Base-by-base conservation (phyloP, 2,797 vertebrate genomes). In the Chrysocyon brachyurus region DNA sequence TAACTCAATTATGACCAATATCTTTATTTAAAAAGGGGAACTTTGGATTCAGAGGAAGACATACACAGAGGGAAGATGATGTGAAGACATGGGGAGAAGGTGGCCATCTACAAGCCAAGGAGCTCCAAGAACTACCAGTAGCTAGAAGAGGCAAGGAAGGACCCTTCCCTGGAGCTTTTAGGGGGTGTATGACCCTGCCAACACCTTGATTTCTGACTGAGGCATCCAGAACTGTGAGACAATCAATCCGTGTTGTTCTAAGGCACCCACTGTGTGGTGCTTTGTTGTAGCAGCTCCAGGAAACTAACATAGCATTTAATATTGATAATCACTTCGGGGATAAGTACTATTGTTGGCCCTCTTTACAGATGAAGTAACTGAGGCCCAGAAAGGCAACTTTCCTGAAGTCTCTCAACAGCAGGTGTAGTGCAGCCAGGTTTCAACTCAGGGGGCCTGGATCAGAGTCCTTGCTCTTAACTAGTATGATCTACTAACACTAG, bases 311-410 rank as follows among this genome's bases (percentile, higher is more conserved):
- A 33, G 52, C 79, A 31, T 36, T 49, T 24, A 54, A 63, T 31
- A 7, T 31, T 83, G 26, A 61, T 9, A 0, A 6, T 5, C 40
- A 9, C 46, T 26, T 21, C 26, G 6, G 33, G 3, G 17, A 15
- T 11, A 46, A 36, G 70, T 12, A 57, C 1, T n/a, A 5, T 0
- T 3, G 6, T 77, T 61, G 68, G 49, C 12, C 36, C 26, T 1
- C 59, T 75, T 89, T 36, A 4, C 16, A 49, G 83, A 24, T 2
- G 14, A 96, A 46, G 33, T n/a, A n/a, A 64, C 49, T 7, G 66
- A 82, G 75, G 63, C 46, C 28, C 59, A 54, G 87, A 36, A 68
- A 73, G 31, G 21, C 2, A 24, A 24, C 10, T 1, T 54, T 24
- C 66, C 52, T 49, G 0, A 54, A n/a, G 40, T 75, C 40, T 70